Evolutionary conservation across 64 coral and sea anemone species (phyloP), one percentile per base, ranked within the genome.

Genomic region (Dendrophyllia cribrosa): DNA sequence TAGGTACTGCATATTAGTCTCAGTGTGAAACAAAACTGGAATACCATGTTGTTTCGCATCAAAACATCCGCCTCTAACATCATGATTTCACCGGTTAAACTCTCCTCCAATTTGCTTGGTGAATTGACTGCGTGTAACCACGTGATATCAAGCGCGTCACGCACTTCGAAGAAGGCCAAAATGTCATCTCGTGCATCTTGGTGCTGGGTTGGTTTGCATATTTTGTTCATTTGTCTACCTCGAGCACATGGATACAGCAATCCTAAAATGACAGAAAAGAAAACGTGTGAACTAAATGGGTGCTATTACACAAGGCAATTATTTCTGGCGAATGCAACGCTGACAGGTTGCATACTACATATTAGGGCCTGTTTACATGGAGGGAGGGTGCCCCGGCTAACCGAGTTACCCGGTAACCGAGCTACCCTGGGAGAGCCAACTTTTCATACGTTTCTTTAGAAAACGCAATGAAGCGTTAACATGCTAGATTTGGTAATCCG

Each of bases 51-150:
- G 20, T 86, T 51, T 24, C 74, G 84, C 64, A 93, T 93, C 20
- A 84, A 58, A 4, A 96, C 95, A 91, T 96, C 95, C 12, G 95
- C 95, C 19, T 96, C 95, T 44, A 96, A 61, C 95, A 93, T 96
- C 73, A 87, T 93, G 4, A 69, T 86, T 6, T 73, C 10, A 15
- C 91, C 66, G 20, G 79, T 56, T 22, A 96, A 64, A 3, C 83
- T 82, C 66, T 93, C 10, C 25, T 91, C 56, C 5, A 96, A 74
- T 56, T 70, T 87, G 50, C 53, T 48, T 9, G 80, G 79, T 52
- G 65, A 94, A 60, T 96, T 96, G 26, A 82, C 71, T 3, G 95
- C 91, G 76, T 96, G 95, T 49, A 83, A 16, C 95, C 95, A 96
- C 7, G 91, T 90, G 19, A 96, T 43, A 15, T 94, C 48, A 47